A percentile compares a stretch with the other conserved stretches of the same genome.
Evolutionary conservation across 2,113 vertebrate species (phyloP).

Genomic region (Sinocyclocheilus rhinocerous): DNA sequence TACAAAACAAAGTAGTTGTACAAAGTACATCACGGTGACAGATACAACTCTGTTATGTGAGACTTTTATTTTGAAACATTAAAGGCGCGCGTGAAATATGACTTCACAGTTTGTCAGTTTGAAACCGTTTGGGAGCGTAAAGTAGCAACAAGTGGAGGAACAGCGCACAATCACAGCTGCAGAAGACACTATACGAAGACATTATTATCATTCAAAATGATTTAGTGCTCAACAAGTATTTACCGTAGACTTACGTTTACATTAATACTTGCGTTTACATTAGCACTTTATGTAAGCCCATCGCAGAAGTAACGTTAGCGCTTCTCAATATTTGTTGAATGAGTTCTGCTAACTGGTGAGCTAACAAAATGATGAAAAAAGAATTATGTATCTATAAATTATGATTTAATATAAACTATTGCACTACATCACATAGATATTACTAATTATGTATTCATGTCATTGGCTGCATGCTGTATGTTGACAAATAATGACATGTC

Average conservation of each 20-base stretch:
- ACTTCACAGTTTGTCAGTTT: constrained; percentile 40
- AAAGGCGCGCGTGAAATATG: not conserved
- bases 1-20: not conserved
- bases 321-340: not conserved
- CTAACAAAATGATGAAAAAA: not conserved
- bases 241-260: not conserved
- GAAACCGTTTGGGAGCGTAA: constrained; percentile 45
- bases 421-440: not conserved
- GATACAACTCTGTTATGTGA: not conserved
- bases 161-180: not conserved
- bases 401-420: not conserved
- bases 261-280: not conserved
- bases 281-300: not conserved
- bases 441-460: not conserved
- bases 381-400: not conserved
- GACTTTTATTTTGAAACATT: constrained; percentile 41
- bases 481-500: not conserved
- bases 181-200: not conserved
- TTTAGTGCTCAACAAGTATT: not conserved
- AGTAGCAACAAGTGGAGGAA: constrained; percentile 21
- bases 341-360: constrained; percentile 19
- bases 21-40: not conserved
- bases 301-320: not conserved
- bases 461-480: not conserved
- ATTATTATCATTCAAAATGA: not conserved